phyloP scores from a whole-genome alignment of 2,113 vertebrate species.

The Eurystomus gularis region DNA sequence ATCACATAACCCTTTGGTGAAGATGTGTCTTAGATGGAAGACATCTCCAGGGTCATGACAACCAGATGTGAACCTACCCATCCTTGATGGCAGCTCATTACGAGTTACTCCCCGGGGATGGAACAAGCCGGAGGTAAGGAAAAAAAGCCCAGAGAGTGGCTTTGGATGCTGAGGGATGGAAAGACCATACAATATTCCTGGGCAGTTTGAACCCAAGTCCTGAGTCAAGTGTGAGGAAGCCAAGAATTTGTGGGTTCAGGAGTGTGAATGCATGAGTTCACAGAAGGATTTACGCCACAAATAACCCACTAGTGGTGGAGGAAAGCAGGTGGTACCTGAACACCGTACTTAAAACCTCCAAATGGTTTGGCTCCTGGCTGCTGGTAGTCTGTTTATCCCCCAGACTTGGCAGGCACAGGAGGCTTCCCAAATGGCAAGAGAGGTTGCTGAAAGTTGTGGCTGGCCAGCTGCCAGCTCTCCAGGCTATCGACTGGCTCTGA shows the following conservation, averaged over 20 bases:
- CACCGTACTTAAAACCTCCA: neutral
- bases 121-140: neutral
- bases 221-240: neutral
- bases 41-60: neutral
- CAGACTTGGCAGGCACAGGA: neutral
- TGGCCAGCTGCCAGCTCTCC: neutral
- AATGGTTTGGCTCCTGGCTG: neutral
- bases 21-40: neutral
- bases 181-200: neutral
- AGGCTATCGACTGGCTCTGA: neutral
- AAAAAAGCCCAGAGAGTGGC: neutral
- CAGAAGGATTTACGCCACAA: fast-evolving
- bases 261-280: fast-evolving
- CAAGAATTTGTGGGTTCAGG: neutral
- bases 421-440: neutral
- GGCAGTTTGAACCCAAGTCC: neutral
- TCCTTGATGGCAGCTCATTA: too few species aligned
- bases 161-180: neutral
- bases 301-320: neutral
- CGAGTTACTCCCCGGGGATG: neutral
- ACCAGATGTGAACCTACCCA: neutral
- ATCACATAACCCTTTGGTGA: fast-evolving
- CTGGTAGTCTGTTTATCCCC: conserved; percentile 18
- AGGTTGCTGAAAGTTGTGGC: neutral
- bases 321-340: neutral